Base-by-base conservation (phyloP, 2,888 invertebrate genomes). In the Parnassius glacialis region DNA sequence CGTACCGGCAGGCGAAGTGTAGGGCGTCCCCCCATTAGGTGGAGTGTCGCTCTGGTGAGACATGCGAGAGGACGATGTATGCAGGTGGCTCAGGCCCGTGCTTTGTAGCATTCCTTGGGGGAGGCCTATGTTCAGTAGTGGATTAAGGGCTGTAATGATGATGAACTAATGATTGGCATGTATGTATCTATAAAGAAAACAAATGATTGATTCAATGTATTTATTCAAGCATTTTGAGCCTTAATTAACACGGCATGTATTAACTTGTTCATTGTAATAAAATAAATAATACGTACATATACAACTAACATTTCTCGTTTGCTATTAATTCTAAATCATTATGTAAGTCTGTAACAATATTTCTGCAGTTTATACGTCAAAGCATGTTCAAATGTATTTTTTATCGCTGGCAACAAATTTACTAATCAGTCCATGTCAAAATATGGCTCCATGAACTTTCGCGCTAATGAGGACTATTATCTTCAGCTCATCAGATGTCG, bases 251-350 rank as follows among this genome's bases (percentile, higher is more conserved):
- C 65, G 67, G 70, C 66, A 70, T 65, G 67, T 71, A 68, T 69
- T 61, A 65, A 64, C 68, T 69, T 72, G 68, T 69, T 73, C 68
- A 59, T 71, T 48, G 48, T 13, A 62, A 64, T 67, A 67, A 69
- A 74, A 72, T 73, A 71, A 74, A 71, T 72, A 66, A 67, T 67
- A 16, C 16, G 16, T 16, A 70, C 52, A 43, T 47, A 44, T 45
- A 62, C 25, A 43, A 50, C 51, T 54, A 44, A 50, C 25, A 34
- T 42, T 47, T 43, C 25, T 47, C 52, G 34, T 52, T 34, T 3
- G 12, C 52, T 52, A 52, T 10, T 52, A 47, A 47, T 47, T 12
- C 11, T 47, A n/a, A 34, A 13, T 47, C 13, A n/a, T 47, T 13
- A 7, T 2, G 7, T n/a, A 47, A 3, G 43, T 10, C 43, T 43